These are phyloP conservation scores for Phania funesta DNA, from an alignment of 2,888 invertebrate species.

Conservation along the genomic window DNA sequence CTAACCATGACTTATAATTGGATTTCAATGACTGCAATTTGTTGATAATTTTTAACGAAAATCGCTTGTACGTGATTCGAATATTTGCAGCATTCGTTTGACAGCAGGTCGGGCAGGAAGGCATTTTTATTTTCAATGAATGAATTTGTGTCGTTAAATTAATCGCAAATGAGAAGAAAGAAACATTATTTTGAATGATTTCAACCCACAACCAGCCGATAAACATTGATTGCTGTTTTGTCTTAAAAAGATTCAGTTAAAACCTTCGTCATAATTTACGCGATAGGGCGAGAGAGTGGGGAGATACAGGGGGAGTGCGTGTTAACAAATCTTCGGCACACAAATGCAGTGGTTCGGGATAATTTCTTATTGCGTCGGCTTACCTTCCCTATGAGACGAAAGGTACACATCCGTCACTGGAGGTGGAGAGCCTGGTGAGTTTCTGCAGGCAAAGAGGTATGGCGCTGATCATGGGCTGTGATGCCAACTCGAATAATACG, in stretches of 20 bases:
- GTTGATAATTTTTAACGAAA: constrained; percentile 75
- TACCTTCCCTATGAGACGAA: too few species aligned
- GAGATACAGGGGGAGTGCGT: background rate
- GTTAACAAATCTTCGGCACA: too few species aligned
- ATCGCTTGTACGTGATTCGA: constrained; percentile 54
- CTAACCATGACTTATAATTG: constrained; percentile 73
- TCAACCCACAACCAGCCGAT: constrained; percentile 10
- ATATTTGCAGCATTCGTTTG: constrained; percentile 64
- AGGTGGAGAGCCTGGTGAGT: too few species aligned
- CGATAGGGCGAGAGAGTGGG: too few species aligned
- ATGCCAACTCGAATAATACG: too few species aligned
- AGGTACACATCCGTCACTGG: too few species aligned
- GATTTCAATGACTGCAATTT: constrained; percentile 79
- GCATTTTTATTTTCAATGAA: background rate
- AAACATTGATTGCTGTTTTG: constrained; percentile 29
- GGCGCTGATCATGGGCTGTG: too few species aligned
- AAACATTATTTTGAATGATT: constrained; percentile 26
- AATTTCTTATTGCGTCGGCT: too few species aligned
- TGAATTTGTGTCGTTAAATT: background rate
- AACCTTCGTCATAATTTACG: background rate
- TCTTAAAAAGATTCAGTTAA: background rate
- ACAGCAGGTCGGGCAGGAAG: background rate
- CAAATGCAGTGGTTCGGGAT: too few species aligned
- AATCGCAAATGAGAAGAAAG: constrained; percentile 21
- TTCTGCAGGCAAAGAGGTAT: too few species aligned